These are phyloP conservation scores for Bombus terrestris DNA, from an alignment of 1,140 invertebrate genomes.

Conservation along the genomic window DNA sequence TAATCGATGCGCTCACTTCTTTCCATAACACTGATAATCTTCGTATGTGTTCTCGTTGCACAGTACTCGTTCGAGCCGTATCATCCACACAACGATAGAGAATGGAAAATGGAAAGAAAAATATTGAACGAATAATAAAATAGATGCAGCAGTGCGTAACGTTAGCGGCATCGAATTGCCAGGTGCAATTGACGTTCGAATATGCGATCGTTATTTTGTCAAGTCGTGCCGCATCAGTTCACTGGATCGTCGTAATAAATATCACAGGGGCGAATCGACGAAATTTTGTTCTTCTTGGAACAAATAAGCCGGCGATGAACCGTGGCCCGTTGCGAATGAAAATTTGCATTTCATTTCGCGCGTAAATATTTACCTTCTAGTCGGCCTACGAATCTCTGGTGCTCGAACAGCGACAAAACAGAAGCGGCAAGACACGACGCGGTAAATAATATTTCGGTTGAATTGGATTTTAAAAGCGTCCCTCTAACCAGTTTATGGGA, in stretches of 20 bases:
- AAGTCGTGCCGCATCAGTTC: neutral
- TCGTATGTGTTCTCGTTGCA: neutral
- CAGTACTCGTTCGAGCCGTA: too few relatives aligned
- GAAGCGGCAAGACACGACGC: neutral
- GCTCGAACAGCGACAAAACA: neutral
- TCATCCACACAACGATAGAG: neutral
- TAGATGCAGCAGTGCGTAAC: neutral
- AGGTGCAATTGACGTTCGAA: slow-evolving; percentile 9
- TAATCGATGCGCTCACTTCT: neutral
- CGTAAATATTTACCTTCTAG: slow-evolving; percentile 54
- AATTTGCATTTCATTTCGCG: slow-evolving; percentile 61
- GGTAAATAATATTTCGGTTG: slow-evolving; percentile 46
- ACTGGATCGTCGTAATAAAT: slow-evolving; percentile 15
- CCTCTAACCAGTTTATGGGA: slow-evolving; percentile 1
- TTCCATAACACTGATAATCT: neutral
- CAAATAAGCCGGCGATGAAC: neutral
- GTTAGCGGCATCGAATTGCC: neutral
- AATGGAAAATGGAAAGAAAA: neutral
- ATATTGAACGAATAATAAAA: neutral
- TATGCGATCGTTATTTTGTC: slow-evolving; percentile 27
- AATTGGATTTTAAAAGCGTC: slow-evolving; percentile 49
- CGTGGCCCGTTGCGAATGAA: neutral
- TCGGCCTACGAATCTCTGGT: neutral
- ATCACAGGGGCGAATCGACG: neutral
- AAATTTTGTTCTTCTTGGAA: neutral